phyloP scores from a whole-genome alignment of 2,797 vertebrate species.

The Acestrorhynchus altus region DNA sequence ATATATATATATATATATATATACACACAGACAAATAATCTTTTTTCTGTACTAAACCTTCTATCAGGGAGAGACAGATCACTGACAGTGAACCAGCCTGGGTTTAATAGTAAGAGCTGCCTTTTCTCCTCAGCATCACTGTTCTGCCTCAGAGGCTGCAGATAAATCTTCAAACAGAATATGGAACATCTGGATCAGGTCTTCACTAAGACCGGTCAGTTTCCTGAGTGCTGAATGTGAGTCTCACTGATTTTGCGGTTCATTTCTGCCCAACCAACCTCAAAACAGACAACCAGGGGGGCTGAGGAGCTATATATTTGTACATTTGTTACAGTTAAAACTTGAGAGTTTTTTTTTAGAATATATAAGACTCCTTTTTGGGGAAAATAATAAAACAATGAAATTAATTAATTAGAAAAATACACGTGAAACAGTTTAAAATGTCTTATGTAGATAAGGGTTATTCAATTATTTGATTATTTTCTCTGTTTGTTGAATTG shows the following conservation, averaged over 20 bases:
- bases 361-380: no score
- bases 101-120: not conserved
- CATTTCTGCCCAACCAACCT: slow-evolving; percentile 26
- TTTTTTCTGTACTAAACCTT: no score
- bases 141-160: not conserved
- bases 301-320: no score
- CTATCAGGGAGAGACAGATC: not conserved
- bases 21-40: not conserved
- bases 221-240: slow-evolving; percentile 18
- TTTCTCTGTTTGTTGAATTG: no score
- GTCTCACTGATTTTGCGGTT: slow-evolving; percentile 29
- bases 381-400: no score
- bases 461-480: no score
- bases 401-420: no score
- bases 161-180: slow-evolving; percentile 33
- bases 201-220: slow-evolving; percentile 21
- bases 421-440: no score
- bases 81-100: not conserved
- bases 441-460: no score
- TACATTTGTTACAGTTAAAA: no score
- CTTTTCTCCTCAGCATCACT: not conserved
- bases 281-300: slow-evolving; percentile 3
- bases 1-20: no score
- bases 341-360: no score
- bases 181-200: slow-evolving; percentile 12